Evolutionary conservation across 2,797 vertebrate genomes (phyloP).

Genomic region (Gymnopithys bicolor): DNA sequence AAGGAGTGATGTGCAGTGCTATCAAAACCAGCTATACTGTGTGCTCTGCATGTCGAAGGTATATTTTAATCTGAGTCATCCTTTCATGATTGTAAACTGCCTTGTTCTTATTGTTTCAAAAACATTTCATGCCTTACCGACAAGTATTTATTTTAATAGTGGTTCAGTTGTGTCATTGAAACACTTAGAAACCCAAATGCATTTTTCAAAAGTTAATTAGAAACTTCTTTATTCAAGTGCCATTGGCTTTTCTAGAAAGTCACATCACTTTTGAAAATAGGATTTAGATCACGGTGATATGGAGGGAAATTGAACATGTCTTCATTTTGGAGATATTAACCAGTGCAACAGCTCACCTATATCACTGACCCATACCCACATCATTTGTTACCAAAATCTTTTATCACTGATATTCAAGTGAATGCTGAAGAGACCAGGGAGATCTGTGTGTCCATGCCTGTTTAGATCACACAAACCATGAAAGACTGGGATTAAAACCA

Average conservation of each 20-base stretch:
- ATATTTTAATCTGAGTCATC: not conserved
- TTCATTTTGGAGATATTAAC: not conserved
- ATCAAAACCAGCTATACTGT: not conserved
- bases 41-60: not conserved
- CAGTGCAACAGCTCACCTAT: not conserved
- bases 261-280: not conserved
- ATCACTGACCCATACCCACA: not conserved
- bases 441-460: not conserved
- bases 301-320: not conserved
- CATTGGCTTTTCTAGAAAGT: not conserved
- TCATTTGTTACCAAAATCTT: not conserved
- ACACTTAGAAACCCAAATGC: not conserved
- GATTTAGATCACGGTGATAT: not conserved
- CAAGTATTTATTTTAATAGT: not conserved
- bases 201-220: not conserved
- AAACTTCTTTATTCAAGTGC: not conserved
- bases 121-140: not conserved
- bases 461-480: not conserved
- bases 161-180: not conserved
- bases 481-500: not conserved
- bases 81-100: not conserved
- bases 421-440: not conserved
- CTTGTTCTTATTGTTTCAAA: not conserved
- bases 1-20: not conserved
- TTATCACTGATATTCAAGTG: not conserved